A percentile compares a stretch with the other conserved stretches of the same genome.
Conservation (phyloP, 2,888 invertebrate species). For the Chromoteleia sp. region DNA sequence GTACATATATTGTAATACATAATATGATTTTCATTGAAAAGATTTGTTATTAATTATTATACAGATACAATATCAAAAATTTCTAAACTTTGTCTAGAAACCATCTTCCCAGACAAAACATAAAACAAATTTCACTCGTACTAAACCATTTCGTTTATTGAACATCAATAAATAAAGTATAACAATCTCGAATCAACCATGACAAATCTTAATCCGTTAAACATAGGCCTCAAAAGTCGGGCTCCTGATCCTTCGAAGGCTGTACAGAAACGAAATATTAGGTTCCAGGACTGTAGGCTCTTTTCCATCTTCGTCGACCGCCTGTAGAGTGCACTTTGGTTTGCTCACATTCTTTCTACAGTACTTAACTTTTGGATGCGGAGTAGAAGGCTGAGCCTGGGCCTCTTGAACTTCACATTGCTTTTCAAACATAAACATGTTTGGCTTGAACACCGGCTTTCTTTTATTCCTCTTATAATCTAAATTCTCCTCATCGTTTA, state of each 20-base stretch:
- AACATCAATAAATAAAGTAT: constrained; percentile 8
- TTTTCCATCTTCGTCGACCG: constrained; percentile 11
- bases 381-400: constrained; percentile 20
- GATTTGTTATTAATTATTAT: no score
- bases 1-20: no score
- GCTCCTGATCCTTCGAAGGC: neutral
- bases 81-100: constrained; percentile 19
- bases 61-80: no score
- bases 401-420: constrained; percentile 1
- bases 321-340: constrained; percentile 4
- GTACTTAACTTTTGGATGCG: constrained; percentile 40
- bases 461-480: neutral
- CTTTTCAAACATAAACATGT: constrained; percentile 26
- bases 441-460: constrained; percentile 38
- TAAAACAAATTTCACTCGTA: constrained; percentile 15
- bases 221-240: constrained; percentile 20
- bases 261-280: constrained; percentile 44
- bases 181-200: constrained; percentile 3
- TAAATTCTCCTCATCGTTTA: neutral
- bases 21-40: no score
- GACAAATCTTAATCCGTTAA: constrained; percentile 30
- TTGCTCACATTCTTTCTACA: constrained; percentile 28
- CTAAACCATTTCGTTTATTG: constrained; percentile 50
- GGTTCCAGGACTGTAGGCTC: constrained; percentile 1
- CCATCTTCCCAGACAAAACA: constrained; percentile 18